Evolutionary conservation across 2,797 vertebrate genomes (phyloP), one percentile per base, ranked within the genome.

Genomic region (Adelosebastes latens): DNA sequence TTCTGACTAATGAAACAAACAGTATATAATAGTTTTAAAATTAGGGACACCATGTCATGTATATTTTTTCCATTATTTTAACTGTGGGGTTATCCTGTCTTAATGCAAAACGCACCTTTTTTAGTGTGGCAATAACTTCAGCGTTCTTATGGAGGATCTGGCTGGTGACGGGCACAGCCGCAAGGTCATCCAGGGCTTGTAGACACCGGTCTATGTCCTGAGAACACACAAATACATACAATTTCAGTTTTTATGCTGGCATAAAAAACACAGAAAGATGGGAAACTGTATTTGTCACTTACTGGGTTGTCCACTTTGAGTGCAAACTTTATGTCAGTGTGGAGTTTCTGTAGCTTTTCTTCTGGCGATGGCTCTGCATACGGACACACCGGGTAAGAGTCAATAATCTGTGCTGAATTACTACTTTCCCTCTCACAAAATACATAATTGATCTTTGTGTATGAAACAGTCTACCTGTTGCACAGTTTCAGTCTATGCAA

Each of bases 301-400:
- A 99, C 98, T 69, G 98, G 98, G 90, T 96, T 99, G 93, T 99
- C 98, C n/a, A 99, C 98, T 92, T 99, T 99, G 75, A 99, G 95
- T 60, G 98, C 97, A 92, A 98, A 99, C 92, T 99, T 99, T 85
- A 99, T 97, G 84, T 99, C 98, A 0, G 97, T 97, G 94, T 99
- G 98, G 27, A 99, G 96, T 77, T 99, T 99, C 93, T 99, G 98
- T 3, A 99, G 96, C 68, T 95, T 97, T 93, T 99, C 98, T 55
- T 98, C 98, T 4, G 98, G 96, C 0, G 97, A 97, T 16, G 97
- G 94, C 69, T 99, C 98, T 99, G 89, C 24, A 84, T 39, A 39
- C 2, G 58, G 12, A 87, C n/a, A 88, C 36, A 63, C 0, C 6
- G 8, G 75, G 31, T 6, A 20, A 75, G 8, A 32, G 69, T 77